phyloP scores from a whole-genome alignment of 2,113 vertebrate genomes.

The Aspidoscelis tigris region DNA sequence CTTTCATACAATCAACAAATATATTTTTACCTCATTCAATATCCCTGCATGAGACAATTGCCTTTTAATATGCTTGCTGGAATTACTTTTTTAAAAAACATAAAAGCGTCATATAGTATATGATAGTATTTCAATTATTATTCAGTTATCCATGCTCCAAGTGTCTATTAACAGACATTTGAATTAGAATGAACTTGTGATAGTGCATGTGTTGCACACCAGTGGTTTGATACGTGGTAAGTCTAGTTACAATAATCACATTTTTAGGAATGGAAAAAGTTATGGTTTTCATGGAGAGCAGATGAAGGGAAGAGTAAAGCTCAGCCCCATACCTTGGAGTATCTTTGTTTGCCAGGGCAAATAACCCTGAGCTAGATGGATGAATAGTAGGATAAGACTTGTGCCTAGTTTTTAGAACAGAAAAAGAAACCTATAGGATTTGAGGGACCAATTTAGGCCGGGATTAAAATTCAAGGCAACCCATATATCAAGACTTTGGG shows the following conservation, averaged over 20 bases:
- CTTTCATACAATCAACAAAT: neutral
- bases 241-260: neutral
- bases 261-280: too few species aligned
- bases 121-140: neutral
- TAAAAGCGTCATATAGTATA: slow-evolving; percentile 12
- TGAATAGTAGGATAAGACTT: neutral
- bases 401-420: neutral
- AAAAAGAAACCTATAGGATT: neutral
- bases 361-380: neutral
- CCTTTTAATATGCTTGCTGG: slow-evolving; percentile 36
- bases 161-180: neutral
- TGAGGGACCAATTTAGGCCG: neutral
- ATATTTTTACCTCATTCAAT: slow-evolving; percentile 24
- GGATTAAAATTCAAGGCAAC: neutral
- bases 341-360: too few species aligned
- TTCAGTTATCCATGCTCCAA: slow-evolving; percentile 8
- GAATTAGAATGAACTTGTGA: neutral
- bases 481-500: too few species aligned
- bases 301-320: neutral
- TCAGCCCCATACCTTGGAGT: neutral
- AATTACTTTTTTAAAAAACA: slow-evolving; percentile 4
- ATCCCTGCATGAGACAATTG: slow-evolving; percentile 28
- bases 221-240: neutral
- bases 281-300: neutral
- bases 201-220: neutral